Percentiles rank a stretch among this genome's conserved stretches.
Evolutionary conservation across 2,888 invertebrate species (phyloP).

Genomic region (Tachina lurida): DNA sequence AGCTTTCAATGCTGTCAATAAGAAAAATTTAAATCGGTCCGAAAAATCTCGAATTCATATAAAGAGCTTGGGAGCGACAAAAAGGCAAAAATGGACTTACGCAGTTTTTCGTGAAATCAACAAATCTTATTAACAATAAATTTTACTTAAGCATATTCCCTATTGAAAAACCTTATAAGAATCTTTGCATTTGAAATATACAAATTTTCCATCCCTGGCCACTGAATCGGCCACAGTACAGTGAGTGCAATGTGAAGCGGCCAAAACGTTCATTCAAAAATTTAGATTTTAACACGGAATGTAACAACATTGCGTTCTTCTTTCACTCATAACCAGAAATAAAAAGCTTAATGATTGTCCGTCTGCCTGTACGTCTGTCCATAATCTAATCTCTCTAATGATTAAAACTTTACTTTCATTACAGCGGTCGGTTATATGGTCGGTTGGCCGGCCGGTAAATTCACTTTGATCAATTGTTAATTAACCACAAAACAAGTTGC

Average conservation of each 20-base stretch:
- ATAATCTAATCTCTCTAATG: constrained; percentile 39
- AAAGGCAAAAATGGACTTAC: too few relatives aligned
- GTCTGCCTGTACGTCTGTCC: neutral
- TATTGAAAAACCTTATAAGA: too few relatives aligned
- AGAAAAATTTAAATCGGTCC: too few relatives aligned
- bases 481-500: constrained; percentile 74
- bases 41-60: too few relatives aligned
- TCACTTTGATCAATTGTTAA: constrained; percentile 74
- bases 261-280: constrained; percentile 21
- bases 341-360: too few relatives aligned
- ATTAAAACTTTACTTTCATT: constrained; percentile 45
- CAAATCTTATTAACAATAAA: too few relatives aligned
- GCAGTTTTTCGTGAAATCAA: too few relatives aligned
- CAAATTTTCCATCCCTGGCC: constrained; percentile 3
- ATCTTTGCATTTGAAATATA: neutral
- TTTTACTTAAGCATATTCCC: too few relatives aligned
- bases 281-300: neutral
- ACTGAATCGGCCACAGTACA: neutral
- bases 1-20: too few relatives aligned
- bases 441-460: constrained; percentile 16
- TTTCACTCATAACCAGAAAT: neutral
- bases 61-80: too few relatives aligned
- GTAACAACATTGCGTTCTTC: neutral
- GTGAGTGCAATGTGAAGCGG: constrained; percentile 3
- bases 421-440: constrained; percentile 13